Evolutionary conservation across 2,113 vertebrate genomes (phyloP), one percentile per base, ranked within the genome.

Genomic region (Phrynocephalus versicolor): DNA sequence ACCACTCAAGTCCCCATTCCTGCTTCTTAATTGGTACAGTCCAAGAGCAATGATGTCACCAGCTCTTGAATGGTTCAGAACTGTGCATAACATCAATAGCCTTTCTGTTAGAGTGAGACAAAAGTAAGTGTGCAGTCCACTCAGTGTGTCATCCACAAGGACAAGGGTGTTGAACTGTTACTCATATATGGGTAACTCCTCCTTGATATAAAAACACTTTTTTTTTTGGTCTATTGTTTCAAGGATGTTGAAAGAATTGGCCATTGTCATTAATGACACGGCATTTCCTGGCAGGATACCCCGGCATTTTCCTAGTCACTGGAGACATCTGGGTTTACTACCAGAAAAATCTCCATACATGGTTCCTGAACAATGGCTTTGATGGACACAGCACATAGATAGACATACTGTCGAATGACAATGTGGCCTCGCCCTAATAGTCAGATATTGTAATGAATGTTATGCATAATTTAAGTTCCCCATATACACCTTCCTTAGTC

Each of bases 351-450:
- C 62, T 30, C 51, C 23, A 35, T 45, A 6, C 7, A 7, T 57
- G 64, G 57, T 82, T 79, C 45, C 30, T 58, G 39, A 74, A 75
- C 81, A 83, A 84, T 41, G 30, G 33, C 81, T 88, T n/a, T 79
- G 77, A 39, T 72, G n/a, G 57, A 67, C 16, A 19, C 30, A 16
- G 18, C 16, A 3, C 39, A 65, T 15, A 45, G 37, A 64, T 23
- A 79, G 30, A 67, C 7, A 3, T n/a, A n/a, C n/a, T n/a, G n/a
- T n/a, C n/a, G n/a, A n/a, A n/a, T n/a, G n/a, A n/a, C n/a, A n/a
- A n/a, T n/a, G 27, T 45, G 67, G 27, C 37, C 5, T 9, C 37
- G 35, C 12, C 37, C 33, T 18, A 5, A 27, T 23, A 57, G 16
- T 62, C 21, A 0, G 12, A 12, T 57, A 23, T 84, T 69, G 18